Evolutionary conservation across 2,888 invertebrate genomes (phyloP), one percentile per base, ranked within the genome.

Genomic region (Dendrolimus houi): DNA sequence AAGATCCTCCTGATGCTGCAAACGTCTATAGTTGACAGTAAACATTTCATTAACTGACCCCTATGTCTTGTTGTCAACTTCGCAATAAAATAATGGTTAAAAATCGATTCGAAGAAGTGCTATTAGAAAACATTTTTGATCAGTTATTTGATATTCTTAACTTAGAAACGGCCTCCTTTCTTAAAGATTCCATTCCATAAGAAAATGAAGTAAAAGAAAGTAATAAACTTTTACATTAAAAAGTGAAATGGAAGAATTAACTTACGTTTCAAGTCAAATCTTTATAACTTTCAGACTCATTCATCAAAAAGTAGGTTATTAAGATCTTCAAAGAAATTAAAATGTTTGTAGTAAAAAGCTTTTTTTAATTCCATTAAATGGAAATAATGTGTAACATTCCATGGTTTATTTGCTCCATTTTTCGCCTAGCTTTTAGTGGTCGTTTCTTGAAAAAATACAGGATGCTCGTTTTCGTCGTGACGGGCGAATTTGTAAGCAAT

Each of bases 401-500:
- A 71, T 71, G 69, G 58, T 52, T 54, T 59, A 59, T 56, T 59
- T 55, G 55, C 57, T 47, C 47, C 47, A 47, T 47, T 47, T 47
- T 47, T 70, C 68, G 68, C 67, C 64, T 72, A 29, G 29, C 29
- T 29, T 68, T 67, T 63, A 60, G 70, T 71, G 72, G 72, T 77
- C 76, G 81, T 81, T 80, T 71, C 75, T 75, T 79, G 82, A 84
- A 85, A 84, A 83, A 86, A 83, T 80, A 75, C 82, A 72, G 64
- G 69, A 71, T 72, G 68, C 70, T 67, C 68, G 70, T 74, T 70
- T 65, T 70, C 29, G 29, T 29, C 17, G 3, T 70, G 78, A 79
- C 75, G 72, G 77, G 81, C 77, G 76, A 84, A 83, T 81, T 81
- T 81, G 79, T 82, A 78, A 78, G 83, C 78, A 81, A 83, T 85